Evolutionary conservation across 2,888 invertebrate genomes (phyloP), one percentile per base, ranked within the genome.

Genomic region (Drosophila paramelanica): DNA sequence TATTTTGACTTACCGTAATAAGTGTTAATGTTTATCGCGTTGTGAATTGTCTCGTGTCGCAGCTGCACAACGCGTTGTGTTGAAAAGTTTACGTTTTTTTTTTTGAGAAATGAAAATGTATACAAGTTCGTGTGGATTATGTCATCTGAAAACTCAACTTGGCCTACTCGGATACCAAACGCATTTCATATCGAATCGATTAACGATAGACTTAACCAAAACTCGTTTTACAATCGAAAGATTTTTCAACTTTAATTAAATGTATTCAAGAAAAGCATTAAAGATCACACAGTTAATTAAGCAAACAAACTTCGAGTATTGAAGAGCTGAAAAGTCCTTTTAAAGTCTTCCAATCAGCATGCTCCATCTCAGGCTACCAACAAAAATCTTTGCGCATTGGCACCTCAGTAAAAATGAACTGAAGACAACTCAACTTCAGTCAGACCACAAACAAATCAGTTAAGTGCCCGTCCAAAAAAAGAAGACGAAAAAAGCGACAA

Each of bases 401-500:
- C 87, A 81, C 70, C 84, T 86, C 75, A 73, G 70, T 45, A 25
- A 72, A 75, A 72, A 49, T 52, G 53, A 57, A 73, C 36, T 46
- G 60, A 67, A 74, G 71, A 77, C 71, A 60, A 66, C 57, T 66
- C 52, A 59, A 71, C 64, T 68, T 41, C 51, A 52, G 65, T 42
- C 58, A 58, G 64, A 47, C 88, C 88, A 78, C 88, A 76, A 82
- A 78, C 83, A 88, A 84, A 84, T 84, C 88, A 82, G 83, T 73
- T 78, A 88, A 84, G 83, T 88, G 85, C 65, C 67, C 51, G 50
- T 36, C 27, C 23, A 11, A 33, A 31, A n/a, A 43, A 51, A 43
- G 7, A 13, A 25, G 20, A 31, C 17, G 31, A 17, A 17, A 17
- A 20, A 10, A 42, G 55, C 68, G 66, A 73, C 61, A 78, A 62